A percentile compares a stretch with the other conserved stretches of the same genome.
phyloP scores from a whole-genome alignment of 2,113 vertebrate species.

The Phaetusa simplex region DNA sequence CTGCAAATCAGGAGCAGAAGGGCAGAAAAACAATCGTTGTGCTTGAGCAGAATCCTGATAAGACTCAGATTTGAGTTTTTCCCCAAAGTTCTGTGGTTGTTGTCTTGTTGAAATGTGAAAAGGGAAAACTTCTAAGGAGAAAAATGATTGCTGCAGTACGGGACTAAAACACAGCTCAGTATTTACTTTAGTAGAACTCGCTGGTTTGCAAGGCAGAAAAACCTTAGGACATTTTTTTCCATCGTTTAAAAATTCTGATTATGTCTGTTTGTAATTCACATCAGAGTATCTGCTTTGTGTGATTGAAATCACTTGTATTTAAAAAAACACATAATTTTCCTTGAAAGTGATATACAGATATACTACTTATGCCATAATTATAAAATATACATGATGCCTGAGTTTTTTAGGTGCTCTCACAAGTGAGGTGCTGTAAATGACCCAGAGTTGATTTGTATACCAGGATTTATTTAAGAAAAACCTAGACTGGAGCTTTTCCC shows the following conservation, averaged over 20 bases:
- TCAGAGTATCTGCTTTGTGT: neutral
- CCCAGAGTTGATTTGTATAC: neutral
- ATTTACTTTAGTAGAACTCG: neutral
- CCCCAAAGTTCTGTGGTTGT: neutral
- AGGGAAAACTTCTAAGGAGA: neutral
- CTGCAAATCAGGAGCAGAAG: neutral
- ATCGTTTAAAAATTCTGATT: neutral
- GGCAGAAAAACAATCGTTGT: neutral
- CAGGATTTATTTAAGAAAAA: neutral
- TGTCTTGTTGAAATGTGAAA: neutral
- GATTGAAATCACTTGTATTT: neutral
- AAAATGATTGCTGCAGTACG: neutral
- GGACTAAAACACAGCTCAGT: neutral
- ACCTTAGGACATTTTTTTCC: accelerated
- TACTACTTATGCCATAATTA: neutral
- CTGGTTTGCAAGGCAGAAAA: neutral
- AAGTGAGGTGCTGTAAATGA: neutral
- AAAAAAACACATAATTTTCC: neutral
- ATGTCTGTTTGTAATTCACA: neutral
- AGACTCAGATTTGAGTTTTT: neutral
- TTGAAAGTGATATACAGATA: neutral
- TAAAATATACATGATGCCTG: neutral
- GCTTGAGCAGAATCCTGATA: neutral
- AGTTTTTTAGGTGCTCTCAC: neutral
- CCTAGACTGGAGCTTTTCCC: neutral